Conservation (phyloP, 2,888 invertebrate species). For the Plebejus anna region DNA sequence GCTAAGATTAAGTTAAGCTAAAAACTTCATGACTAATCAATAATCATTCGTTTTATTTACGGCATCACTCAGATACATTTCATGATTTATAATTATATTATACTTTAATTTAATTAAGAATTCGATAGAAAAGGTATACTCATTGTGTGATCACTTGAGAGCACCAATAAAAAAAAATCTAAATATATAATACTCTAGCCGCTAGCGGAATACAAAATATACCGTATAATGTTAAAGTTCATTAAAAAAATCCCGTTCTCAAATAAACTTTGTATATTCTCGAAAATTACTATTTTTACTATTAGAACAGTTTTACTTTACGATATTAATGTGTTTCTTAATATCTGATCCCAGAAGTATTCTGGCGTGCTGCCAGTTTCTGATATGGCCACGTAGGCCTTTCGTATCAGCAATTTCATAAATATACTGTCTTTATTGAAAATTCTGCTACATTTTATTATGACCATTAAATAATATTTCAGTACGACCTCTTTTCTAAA, state of each 20-base stretch:
- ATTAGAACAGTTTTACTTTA: constrained; percentile 4
- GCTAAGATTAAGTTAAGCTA: no score
- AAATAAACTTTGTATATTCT: not conserved
- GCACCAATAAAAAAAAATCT: no score
- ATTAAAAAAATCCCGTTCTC: not conserved
- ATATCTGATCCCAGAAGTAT: constrained; percentile 25
- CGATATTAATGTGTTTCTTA: constrained; percentile 25
- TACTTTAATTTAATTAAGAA: no score
- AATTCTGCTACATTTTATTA: constrained; percentile 20
- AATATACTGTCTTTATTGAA: constrained; percentile 31
- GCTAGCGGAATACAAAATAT: not conserved
- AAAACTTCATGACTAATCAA: no score
- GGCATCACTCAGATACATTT: no score
- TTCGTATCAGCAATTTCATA: constrained; percentile 45
- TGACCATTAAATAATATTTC: not conserved
- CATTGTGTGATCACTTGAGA: no score
- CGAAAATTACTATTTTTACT: constrained; percentile 21
- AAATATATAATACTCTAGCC: no score
- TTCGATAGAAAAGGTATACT: no score
- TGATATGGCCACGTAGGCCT: constrained; percentile 55
- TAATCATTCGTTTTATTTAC: no score
- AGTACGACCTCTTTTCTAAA: not conserved
- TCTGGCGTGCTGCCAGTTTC: constrained; percentile 33
- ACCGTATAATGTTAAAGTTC: not conserved
- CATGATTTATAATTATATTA: no score